These are phyloP conservation scores for Bombyx mori DNA, from an alignment of 1,140 invertebrate genomes.

Conservation along the genomic window ASM3026992v2 NC_085115.1:10668501-10669000, in stretches of 20 bases:
- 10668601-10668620: slow-evolving; percentile 32
- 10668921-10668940: slow-evolving; percentile 8
- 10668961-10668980: too few relatives aligned
- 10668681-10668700: slow-evolving; percentile 76
- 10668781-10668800: slow-evolving; percentile 77
- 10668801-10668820: slow-evolving; percentile 34
- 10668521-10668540: too few relatives aligned
- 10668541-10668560: too few relatives aligned
- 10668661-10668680: slow-evolving; percentile 86
- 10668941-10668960: too few relatives aligned
- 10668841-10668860: slow-evolving; percentile 76
- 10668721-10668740: slow-evolving; percentile 76
- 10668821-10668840: slow-evolving; percentile 71
- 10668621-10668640: not conserved
- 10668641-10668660: slow-evolving; percentile 75
- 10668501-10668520: too few relatives aligned
- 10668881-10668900: slow-evolving; percentile 78
- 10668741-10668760: slow-evolving; percentile 72
- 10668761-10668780: slow-evolving; percentile 78
- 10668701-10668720: slow-evolving; percentile 80
- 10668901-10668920: slow-evolving; percentile 63
- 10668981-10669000: too few relatives aligned
- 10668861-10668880: slow-evolving; percentile 30
- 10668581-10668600: too few relatives aligned
- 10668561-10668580: too few relatives aligned